Percentiles rank a stretch among this genome's conserved stretches.
Conservation (phyloP, 2,797 vertebrate species). For the Chloroceryle amazona region DNA sequence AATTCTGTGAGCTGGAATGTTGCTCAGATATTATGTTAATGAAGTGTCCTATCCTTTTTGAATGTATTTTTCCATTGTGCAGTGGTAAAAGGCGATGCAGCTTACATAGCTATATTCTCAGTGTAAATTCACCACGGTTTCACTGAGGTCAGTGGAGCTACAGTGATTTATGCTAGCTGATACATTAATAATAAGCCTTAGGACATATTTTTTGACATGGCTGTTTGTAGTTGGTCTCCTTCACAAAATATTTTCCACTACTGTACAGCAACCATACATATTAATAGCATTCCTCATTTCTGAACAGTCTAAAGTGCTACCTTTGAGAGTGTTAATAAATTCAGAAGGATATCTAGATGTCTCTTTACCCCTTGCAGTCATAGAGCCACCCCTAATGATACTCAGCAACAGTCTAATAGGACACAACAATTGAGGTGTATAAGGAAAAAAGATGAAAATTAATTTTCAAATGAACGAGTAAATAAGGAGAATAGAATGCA, state of each 20-base stretch:
- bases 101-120: neutral
- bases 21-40: constrained; percentile 20
- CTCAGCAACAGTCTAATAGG: neutral
- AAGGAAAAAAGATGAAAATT: neutral
- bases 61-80: constrained; percentile 5
- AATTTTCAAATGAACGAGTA: neutral
- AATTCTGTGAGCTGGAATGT: neutral
- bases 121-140: constrained; percentile 5
- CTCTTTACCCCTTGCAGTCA: neutral
- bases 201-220: constrained; percentile 49
- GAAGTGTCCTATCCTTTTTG: neutral
- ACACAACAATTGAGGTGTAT: neutral
- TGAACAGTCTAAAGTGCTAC: neutral
- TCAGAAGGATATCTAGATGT: neutral
- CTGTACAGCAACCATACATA: neutral
- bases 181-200: constrained; percentile 63
- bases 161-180: constrained; percentile 42
- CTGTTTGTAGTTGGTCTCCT: constrained; percentile 37
- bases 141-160: constrained; percentile 52
- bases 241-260: constrained; percentile 16
- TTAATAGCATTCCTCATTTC: neutral
- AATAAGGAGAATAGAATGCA: neutral
- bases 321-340: neutral
- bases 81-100: neutral
- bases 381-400: neutral